A percentile compares a stretch with the other conserved stretches of the same genome.
phyloP scores from a whole-genome alignment of 1,140 invertebrate genomes.

The Drosophila virilis region DNA sequence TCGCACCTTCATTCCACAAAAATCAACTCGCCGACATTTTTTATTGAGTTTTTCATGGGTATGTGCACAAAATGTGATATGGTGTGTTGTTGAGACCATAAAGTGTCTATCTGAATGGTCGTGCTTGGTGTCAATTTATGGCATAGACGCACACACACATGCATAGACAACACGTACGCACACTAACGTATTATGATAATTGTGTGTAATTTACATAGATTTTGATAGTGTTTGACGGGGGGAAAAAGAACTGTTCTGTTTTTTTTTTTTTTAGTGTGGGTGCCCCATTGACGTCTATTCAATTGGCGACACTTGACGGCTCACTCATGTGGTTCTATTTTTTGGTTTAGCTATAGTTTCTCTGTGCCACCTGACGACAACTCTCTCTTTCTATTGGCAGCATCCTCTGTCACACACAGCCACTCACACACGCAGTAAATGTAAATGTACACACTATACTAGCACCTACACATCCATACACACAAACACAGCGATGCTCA shows the following conservation, averaged over 20 bases:
- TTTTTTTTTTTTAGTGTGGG: conserved; percentile 28
- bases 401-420: conserved; percentile 16
- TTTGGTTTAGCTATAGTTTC: conserved; percentile 3
- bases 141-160: conserved; percentile 35
- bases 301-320: conserved; percentile 56
- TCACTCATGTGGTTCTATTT: conserved; percentile 19
- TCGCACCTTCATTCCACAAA: conserved; percentile 7
- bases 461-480: conserved; percentile 3
- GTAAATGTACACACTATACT: conserved; percentile 24
- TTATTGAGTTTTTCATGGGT: conserved; percentile 4
- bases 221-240: conserved; percentile 60
- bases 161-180: conserved; percentile 35
- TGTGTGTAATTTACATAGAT: conserved; percentile 81
- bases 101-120: conserved; percentile 61
- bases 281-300: conserved; percentile 65
- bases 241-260: conserved; percentile 31
- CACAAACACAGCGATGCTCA: conserved; percentile 11
- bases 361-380: conserved; percentile 52
- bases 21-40: neutral
- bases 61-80: conserved; percentile 52
- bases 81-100: conserved; percentile 52
- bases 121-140: conserved; percentile 71
- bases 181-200: conserved; percentile 59
- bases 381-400: conserved; percentile 2
- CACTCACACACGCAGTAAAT: conserved; percentile 12